phyloP scores from a whole-genome alignment of 2,797 vertebrate genomes.

The Babyrousa celebensis region DNA sequence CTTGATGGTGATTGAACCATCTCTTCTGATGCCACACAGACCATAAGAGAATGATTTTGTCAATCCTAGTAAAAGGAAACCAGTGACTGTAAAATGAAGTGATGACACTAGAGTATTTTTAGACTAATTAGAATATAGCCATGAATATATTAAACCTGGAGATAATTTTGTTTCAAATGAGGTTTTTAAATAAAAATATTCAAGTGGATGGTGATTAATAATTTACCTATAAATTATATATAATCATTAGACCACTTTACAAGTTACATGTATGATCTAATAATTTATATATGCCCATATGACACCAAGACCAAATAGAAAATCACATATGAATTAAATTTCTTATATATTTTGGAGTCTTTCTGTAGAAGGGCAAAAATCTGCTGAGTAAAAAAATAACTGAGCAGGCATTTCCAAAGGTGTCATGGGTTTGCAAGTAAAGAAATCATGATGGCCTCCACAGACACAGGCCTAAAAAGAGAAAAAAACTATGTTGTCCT shows the following conservation, averaged over 20 bases:
- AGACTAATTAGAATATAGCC: background rate
- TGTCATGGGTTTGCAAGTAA: slow-evolving; percentile 17
- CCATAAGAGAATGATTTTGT: background rate
- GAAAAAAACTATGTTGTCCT: background rate
- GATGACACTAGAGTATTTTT: slow-evolving; percentile 11
- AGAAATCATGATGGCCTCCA: background rate
- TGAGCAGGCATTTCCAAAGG: background rate
- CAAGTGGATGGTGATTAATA: background rate
- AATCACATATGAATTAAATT: slow-evolving; percentile 47
- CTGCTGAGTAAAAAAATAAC: slow-evolving; percentile 35
- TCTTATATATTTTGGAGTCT: slow-evolving; percentile 40
- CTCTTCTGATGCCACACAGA: background rate
- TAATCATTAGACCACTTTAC: background rate
- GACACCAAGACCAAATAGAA: slow-evolving; percentile 35
- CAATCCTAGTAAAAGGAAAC: slow-evolving; percentile 34
- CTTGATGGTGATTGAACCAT: background rate
- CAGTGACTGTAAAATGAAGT: slow-evolving; percentile 4
- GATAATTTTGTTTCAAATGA: slow-evolving; percentile 29
- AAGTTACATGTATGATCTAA: slow-evolving; percentile 34
- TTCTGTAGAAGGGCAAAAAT: slow-evolving; percentile 35
- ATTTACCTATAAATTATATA: slow-evolving; percentile 30
- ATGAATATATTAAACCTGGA: slow-evolving; percentile 50
- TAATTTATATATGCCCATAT: slow-evolving; percentile 4
- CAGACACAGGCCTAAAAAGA: slow-evolving; percentile 36
- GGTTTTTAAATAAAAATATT: slow-evolving; percentile 61